phyloP scores from a whole-genome alignment of 2,797 vertebrate genomes.

The Capromys pilorides region DNA sequence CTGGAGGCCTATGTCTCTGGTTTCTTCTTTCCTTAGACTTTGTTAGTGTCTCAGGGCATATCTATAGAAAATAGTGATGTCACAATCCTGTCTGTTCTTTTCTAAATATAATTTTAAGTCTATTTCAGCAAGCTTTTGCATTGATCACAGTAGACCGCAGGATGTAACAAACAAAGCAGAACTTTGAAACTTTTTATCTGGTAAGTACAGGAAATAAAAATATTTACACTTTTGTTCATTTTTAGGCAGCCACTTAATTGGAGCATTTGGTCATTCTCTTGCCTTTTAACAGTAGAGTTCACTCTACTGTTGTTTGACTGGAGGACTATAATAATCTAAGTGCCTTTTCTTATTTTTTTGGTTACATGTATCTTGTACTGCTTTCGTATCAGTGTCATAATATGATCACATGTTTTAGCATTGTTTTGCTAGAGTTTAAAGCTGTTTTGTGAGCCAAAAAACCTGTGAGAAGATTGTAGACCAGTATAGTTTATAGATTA shows the following conservation, averaged over 20 bases:
- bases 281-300: neutral
- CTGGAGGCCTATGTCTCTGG: neutral
- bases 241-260: neutral
- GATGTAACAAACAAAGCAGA: neutral
- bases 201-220: neutral
- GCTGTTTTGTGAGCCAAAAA: slow-evolving; percentile 49
- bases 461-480: slow-evolving; percentile 58
- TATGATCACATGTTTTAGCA: neutral
- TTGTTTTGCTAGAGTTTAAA: slow-evolving; percentile 66
- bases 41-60: neutral
- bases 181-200: neutral
- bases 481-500: neutral
- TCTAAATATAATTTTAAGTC: slow-evolving; percentile 27
- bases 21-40: slow-evolving; percentile 8
- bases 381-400: neutral
- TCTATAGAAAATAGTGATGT: neutral
- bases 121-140: neutral
- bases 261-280: neutral
- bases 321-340: neutral
- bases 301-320: neutral
- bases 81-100: neutral
- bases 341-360: neutral
- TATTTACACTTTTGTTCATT: neutral
- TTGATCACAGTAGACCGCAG: neutral
- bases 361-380: neutral